These are phyloP conservation scores for Mirza zaza DNA, from an alignment of 2,113 vertebrate genomes.

Conservation along the genomic window DNA sequence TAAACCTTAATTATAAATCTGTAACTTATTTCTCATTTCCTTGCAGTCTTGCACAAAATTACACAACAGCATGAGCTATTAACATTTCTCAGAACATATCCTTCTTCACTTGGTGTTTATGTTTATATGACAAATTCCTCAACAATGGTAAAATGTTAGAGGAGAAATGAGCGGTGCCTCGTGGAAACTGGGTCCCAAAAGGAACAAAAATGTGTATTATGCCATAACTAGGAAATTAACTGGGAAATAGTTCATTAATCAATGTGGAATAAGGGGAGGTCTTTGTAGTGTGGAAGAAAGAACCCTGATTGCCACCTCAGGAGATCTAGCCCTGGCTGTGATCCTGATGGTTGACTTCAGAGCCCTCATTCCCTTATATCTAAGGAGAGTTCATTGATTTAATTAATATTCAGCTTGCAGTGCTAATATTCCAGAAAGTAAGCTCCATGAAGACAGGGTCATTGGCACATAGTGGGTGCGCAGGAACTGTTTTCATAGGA, in stretches of 20 bases:
- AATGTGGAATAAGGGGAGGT: background rate
- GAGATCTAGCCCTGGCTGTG: background rate
- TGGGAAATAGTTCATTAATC: background rate
- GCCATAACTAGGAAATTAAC: background rate
- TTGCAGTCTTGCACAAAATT: background rate
- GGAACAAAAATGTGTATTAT: background rate
- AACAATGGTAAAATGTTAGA: background rate
- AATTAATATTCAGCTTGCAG: background rate
- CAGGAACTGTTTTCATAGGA: background rate
- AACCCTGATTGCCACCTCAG: background rate
- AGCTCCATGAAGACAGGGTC: background rate
- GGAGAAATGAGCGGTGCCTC: background rate
- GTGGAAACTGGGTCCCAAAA: background rate
- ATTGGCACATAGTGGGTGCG: fast-evolving
- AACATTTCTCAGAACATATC: background rate
- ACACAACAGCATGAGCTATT: background rate
- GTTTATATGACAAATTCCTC: background rate
- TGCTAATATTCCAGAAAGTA: background rate
- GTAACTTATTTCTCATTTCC: background rate
- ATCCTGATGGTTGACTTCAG: background rate
- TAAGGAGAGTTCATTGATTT: background rate
- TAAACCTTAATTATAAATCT: background rate
- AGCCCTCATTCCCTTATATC: background rate
- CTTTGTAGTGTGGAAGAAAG: background rate
- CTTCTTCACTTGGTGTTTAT: background rate